Evolutionary conservation across 2,797 vertebrate species (phyloP), one percentile per base, ranked within the genome.

Genomic region (Adelosebastes latens): DNA sequence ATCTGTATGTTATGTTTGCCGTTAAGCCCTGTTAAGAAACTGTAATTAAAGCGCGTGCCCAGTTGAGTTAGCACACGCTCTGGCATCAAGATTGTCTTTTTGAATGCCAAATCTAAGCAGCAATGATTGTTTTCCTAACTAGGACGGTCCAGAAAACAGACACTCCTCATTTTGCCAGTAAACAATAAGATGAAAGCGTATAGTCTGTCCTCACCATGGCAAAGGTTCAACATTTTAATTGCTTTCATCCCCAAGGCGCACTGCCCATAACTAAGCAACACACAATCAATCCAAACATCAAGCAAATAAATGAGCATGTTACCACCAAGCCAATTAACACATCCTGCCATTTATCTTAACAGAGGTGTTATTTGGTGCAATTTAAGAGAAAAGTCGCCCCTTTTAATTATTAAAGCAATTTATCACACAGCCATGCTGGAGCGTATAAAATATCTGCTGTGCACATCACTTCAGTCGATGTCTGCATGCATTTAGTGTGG

Each of bases 151-250:
- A 78, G 18, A 67, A 87, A 87, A 79, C 49, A 77, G 70, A 59
- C 70, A 69, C 76, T 77, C 72, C 77, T 84, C 32, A 46, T 80
- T 90, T 87, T 83, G 78, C 79, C 79, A 82, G 49, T 60, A 73
- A 86, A 88, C 71, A 81, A 67, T 88, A 80, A 84, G 77, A 87
- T 83, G 78, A 90, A 83, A 82, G 80, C 61, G 3, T 16, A 20
- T 49, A 56, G 53, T 42, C 82, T 79, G 71, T 72, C 70, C 75
- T 69, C 65, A 20, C 72, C 32, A 25, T 92, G 84, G 90, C 89
- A 79, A 84, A 86, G 76, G 84, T 87, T 94, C 87, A 91, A 88
- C 58, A 89, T 91, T 92, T 91, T 92, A 94, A 94, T 95, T 92
- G 89, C 88, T 83, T 83, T 89, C 87, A 88, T 87, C 75, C 89